Percentiles rank a stretch among this genome's conserved stretches.
Conservation (phyloP, 64 coral and sea anemone species). For the Stichodactyla mertensii region DNA sequence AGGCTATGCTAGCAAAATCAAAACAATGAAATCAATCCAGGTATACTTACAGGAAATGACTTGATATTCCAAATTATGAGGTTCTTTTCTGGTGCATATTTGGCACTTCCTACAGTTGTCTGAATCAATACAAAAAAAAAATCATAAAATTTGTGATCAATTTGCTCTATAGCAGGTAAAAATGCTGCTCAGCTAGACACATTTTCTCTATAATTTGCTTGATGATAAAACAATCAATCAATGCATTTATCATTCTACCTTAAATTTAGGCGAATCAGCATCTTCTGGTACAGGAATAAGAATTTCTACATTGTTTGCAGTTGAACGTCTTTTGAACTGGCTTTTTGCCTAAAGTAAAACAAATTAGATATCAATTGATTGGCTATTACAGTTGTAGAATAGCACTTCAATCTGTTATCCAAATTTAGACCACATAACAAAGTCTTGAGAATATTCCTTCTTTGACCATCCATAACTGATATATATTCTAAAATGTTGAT, state of each 20-base stretch:
- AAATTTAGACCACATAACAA: no score
- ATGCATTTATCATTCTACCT: constrained; percentile 27
- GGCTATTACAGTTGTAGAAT: no score
- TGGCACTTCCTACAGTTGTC: constrained; percentile 89
- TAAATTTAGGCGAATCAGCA: constrained; percentile 98
- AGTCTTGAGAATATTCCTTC: no score
- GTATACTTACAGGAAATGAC: constrained; percentile 88
- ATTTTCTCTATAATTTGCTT: neutral
- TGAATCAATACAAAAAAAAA: constrained; percentile 17
- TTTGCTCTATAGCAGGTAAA: no score
- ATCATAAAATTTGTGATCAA: neutral
- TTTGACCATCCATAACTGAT: no score
- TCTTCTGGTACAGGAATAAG: constrained; percentile 93
- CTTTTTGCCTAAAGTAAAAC: constrained; percentile 69
- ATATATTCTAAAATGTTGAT: neutral
- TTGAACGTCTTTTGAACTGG: constrained; percentile 96
- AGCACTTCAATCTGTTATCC: no score
- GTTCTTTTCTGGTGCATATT: constrained; percentile 92
- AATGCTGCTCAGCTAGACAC: neutral
- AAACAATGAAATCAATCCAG: neutral
- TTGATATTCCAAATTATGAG: constrained; percentile 94
- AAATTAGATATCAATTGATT: no score
- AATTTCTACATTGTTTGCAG: constrained; percentile 99
- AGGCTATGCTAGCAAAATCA: neutral
- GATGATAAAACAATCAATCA: neutral